phyloP scores from a whole-genome alignment of 1,140 invertebrate genomes.

The Drosophila oshimai region DNA sequence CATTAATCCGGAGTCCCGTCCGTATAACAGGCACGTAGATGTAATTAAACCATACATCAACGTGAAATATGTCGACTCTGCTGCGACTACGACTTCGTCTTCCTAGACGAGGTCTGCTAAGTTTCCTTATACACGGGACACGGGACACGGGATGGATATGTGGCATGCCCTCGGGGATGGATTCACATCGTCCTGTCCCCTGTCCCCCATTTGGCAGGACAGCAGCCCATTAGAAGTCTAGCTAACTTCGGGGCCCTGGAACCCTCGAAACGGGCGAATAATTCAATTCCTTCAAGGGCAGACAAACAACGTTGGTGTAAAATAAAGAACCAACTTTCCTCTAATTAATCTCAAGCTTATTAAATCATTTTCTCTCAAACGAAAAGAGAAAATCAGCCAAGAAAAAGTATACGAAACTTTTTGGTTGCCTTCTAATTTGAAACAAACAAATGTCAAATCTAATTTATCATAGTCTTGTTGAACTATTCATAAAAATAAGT shows the following conservation, averaged over 20 bases:
- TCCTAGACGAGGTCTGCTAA: slow-evolving; percentile 16
- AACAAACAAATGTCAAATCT: not conserved
- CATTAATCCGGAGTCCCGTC: slow-evolving; percentile 6
- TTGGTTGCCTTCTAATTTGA: not conserved
- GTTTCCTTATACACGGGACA: not conserved
- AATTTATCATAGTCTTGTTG: not conserved
- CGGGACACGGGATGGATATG: slow-evolving; percentile 1
- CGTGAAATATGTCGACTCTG: slow-evolving; percentile 74
- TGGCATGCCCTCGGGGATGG: slow-evolving; percentile 1
- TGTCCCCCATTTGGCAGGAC: slow-evolving; percentile 1
- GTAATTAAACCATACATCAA: slow-evolving; percentile 82
- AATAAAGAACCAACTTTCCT: slow-evolving; percentile 23
- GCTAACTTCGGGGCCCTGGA: not conserved
- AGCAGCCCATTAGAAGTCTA: slow-evolving; percentile 17
- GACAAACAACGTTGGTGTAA: slow-evolving; percentile 8
- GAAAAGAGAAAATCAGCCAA: not conserved
- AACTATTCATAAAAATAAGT: not conserved
- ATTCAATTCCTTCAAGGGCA: slow-evolving; percentile 13
- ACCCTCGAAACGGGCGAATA: slow-evolving; percentile 7
- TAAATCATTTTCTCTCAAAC: slow-evolving; percentile 22
- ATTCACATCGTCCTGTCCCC: slow-evolving; percentile 1
- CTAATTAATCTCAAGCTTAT: slow-evolving; percentile 32
- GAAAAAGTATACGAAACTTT: slow-evolving; percentile 5
- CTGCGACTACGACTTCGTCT: slow-evolving; percentile 1
- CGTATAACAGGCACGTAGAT: slow-evolving; percentile 72